phyloP scores from a whole-genome alignment of 2,113 vertebrate species.

The Vidua macroura region DNA sequence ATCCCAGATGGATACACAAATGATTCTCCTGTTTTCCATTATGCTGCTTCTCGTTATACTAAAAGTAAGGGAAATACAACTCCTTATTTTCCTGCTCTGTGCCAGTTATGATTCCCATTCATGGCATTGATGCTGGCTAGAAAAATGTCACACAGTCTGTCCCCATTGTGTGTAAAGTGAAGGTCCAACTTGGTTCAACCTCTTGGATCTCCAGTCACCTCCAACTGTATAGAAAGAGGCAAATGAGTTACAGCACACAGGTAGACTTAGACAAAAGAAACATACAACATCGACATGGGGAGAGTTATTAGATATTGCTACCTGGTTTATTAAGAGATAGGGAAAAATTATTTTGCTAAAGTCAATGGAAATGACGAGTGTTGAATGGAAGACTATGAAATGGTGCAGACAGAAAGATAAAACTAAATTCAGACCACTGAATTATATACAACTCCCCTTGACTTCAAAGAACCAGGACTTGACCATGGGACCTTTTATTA shows the following conservation, averaged over 20 bases:
- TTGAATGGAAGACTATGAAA: neutral
- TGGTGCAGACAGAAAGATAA: neutral
- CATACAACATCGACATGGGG: neutral
- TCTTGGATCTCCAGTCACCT: neutral
- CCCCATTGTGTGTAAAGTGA: accelerated
- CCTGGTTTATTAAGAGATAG: neutral
- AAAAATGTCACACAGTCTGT: neutral
- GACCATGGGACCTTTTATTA: neutral
- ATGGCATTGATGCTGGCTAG: neutral
- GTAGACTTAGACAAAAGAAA: neutral
- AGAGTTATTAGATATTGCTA: neutral
- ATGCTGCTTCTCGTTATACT: neutral
- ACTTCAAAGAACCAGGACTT: neutral
- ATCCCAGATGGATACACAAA: neutral
- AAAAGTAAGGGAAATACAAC: neutral
- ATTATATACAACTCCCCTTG: neutral
- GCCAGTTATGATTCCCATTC: neutral
- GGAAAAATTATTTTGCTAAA: neutral
- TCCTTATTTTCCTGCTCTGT: neutral
- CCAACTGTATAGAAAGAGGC: neutral
- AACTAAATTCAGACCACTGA: neutral
- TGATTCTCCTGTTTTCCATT: neutral
- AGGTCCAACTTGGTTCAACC: neutral
- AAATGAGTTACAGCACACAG: neutral
- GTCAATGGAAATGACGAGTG: neutral